Evolutionary conservation across 2,888 invertebrate species (phyloP), one percentile per base, ranked within the genome.

Genomic region (Pristionchus mayeri): DNA sequence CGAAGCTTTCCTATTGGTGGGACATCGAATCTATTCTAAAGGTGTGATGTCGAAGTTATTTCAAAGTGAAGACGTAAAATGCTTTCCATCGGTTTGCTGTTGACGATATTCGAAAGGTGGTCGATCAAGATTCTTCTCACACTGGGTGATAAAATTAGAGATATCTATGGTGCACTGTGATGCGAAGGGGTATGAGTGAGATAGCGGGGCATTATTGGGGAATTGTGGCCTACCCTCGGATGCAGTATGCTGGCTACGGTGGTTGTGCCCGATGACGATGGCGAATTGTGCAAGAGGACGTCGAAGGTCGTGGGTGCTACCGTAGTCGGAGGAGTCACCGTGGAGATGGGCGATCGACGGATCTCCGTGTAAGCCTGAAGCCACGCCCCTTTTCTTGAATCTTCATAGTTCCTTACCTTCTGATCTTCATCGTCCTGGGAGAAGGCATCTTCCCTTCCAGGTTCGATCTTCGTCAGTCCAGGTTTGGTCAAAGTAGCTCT

Each of bases 241-340:
- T 76, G 76, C 48, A 76, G 48, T 2, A 76, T 44, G 2, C 11
- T 40, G 24, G 75, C 37, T 34, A 75, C 75, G 6, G 75, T 76
- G 24, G 76, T 76, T 0, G 24, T 6, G 1, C 13, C 76, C 27
- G 76, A 27, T 2, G 76, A 2, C 27, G 76, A 76, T 2, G 76
- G 76, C 44, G 48, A 44, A 30, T 76, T 76, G 76, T 48, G 76
- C 27, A 76, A 76, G 11, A 76, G 30, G 7, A 48, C 48, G 76
- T 76, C 11, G 76, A 48, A 76, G 48, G 76, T 76, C 18, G 76
- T 76, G 48, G 48, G 76, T 0, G 67, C 37, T 0, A 37, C 9
- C 67, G 76, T 0, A 24, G 76, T 48, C 11, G 76, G 21, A 1
- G 76, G 48, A 40, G 44, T 1, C 9, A 48, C n/a, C 4, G 76